Conservation (phyloP, 2,113 vertebrate genomes). For the Oenanthe oenanthe region DNA sequence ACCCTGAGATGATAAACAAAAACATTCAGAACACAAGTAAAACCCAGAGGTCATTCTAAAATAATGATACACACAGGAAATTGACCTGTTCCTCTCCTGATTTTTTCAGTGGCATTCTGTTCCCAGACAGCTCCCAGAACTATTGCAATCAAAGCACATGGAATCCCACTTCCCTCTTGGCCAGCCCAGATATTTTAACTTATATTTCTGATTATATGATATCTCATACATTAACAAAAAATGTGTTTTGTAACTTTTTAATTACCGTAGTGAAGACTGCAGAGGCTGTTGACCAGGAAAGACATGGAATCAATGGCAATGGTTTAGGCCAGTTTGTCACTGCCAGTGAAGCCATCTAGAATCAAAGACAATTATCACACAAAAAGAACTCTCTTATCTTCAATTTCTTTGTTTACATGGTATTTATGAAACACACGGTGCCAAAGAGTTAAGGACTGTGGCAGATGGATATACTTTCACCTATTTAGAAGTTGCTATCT, state of each 20-base stretch:
- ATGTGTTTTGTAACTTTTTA: background rate
- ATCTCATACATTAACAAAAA: background rate
- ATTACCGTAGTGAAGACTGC: conserved; percentile 97
- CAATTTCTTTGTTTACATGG: background rate
- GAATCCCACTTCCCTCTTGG: background rate
- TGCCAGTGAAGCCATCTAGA: conserved; percentile 96
- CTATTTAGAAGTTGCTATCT: background rate
- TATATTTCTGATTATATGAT: background rate
- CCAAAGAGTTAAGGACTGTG: background rate
- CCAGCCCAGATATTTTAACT: background rate
- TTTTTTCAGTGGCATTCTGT: background rate
- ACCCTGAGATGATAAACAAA: conserved; percentile 79
- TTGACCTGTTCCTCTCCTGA: background rate
- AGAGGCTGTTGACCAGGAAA: conserved; percentile 98
- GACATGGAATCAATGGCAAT: conserved; percentile 92
- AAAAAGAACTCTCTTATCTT: background rate
- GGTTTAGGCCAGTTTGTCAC: conserved; percentile 98
- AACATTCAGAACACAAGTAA: background rate
- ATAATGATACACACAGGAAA: background rate
- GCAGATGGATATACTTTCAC: background rate
- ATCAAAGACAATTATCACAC: background rate
- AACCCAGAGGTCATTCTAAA: background rate
- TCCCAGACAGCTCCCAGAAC: background rate
- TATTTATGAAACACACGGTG: background rate
- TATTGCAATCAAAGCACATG: background rate